Evolutionary conservation across 1,140 invertebrate species (phyloP).

Genomic region (Tetragonula clypearis): DNA sequence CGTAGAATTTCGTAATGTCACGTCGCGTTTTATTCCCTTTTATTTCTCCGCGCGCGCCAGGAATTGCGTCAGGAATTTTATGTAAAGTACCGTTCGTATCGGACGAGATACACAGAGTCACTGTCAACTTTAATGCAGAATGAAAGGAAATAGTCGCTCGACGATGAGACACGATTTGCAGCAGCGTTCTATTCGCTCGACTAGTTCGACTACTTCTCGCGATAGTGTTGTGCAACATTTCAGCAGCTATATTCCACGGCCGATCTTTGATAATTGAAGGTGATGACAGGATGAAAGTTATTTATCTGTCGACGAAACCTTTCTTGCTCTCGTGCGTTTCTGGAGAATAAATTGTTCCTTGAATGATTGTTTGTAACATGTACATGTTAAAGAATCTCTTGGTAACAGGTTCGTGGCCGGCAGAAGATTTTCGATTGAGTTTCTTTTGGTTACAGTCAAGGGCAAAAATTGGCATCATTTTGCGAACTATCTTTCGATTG

Average conservation of each 20-base stretch:
- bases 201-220: not conserved
- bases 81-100: not conserved
- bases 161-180: not conserved
- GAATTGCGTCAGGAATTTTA: not conserved
- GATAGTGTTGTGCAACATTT: conserved; percentile 16
- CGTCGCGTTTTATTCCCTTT: not conserved
- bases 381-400: too few species aligned
- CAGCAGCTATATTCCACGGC: not conserved
- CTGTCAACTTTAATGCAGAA: not conserved
- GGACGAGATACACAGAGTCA: not conserved
- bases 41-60: not conserved
- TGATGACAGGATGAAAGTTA: not conserved
- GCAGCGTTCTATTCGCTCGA: conserved; percentile 4
- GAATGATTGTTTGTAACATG: too few species aligned
- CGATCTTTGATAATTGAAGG: conserved; percentile 40
- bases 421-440: too few species aligned
- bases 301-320: conserved; percentile 40
- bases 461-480: too few species aligned
- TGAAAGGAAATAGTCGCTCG: not conserved
- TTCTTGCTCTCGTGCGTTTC: not conserved
- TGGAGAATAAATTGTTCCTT: not conserved
- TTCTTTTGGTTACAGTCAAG: too few species aligned
- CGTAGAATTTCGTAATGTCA: not conserved
- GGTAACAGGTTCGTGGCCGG: too few species aligned
- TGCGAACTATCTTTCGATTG: too few species aligned